Evolutionary conservation across 2,888 invertebrate genomes (phyloP).

Genomic region (Achlya flavicornis): DNA sequence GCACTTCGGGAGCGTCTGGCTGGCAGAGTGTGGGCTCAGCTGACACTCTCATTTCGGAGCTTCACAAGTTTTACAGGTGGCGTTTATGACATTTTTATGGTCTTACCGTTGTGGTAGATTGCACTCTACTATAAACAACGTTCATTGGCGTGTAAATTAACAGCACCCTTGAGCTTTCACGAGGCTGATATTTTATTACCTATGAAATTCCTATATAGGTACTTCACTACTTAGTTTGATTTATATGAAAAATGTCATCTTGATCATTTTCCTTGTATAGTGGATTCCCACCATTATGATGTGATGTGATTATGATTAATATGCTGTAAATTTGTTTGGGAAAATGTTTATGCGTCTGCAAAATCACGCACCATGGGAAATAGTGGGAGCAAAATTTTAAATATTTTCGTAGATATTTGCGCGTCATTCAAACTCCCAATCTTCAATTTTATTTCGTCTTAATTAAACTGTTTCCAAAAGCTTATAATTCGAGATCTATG

Average conservation of each 20-base stretch:
- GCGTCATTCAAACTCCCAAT: conserved; percentile 11
- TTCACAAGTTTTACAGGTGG: conserved; percentile 32
- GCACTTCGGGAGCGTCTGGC: not conserved
- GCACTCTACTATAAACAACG: conserved; percentile 43
- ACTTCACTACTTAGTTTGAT: not conserved
- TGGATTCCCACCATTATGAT: too few species aligned
- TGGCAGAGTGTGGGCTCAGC: conserved; percentile 2
- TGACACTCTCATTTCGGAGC: conserved; percentile 22
- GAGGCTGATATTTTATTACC: conserved; percentile 18
- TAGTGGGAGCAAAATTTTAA: too few species aligned
- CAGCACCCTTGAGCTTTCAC: conserved; percentile 38
- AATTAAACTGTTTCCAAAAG: conserved; percentile 3
- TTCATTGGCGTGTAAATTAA: conserved; percentile 47
- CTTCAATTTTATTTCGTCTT: too few species aligned
- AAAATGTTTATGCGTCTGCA: too few species aligned
- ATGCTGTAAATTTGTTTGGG: not conserved
- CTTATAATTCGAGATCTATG: too few species aligned
- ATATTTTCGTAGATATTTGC: too few species aligned
- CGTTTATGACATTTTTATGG: conserved; percentile 44
- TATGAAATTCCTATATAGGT: conserved; percentile 7
- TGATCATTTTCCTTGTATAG: not conserved
- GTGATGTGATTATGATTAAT: too few species aligned
- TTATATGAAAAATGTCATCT: not conserved
- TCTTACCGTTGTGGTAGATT: conserved; percentile 32
- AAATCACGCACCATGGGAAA: too few species aligned